Base-by-base conservation (phyloP, 2,797 vertebrate species). In the Gila robusta region DNA sequence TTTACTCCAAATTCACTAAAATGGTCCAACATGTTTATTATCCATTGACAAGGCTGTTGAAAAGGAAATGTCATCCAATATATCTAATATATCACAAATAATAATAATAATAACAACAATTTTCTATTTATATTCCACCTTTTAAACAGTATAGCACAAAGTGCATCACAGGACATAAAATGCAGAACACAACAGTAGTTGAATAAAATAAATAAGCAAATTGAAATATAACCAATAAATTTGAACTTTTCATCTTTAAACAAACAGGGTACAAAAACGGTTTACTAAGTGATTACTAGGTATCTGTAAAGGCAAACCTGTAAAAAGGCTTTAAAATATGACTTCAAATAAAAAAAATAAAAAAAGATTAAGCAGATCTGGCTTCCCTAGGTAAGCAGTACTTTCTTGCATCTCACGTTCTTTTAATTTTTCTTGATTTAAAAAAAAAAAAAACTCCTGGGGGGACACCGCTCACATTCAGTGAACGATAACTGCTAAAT, bases 401-500 rank as follows among this genome's bases (percentile, higher is more conserved):
- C 37, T 41, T 72, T 32, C 52, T 21, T 62, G 69, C 26, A 12
- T 74, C 19, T 64, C 26, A 35, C 21, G 0, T 47, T 74, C 71
- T 83, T 83, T 47, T 64, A 5, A 64, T 64, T 64, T 64, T 73
- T 82, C 70, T 39, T 54, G 26, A 52, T 49, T 19, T 4, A 35
- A 26, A 39, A 37, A 26, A 17, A 9, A 16, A 49, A 10, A 28
- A 35, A 8, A 8, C 28, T 54, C 12, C 9, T 76, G 16, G 2
- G 6, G 69, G 17, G 17, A n/a, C 39, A 47, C 4, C 1, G 35
- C 54, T 78, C 17, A 14, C 32, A 32, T 21, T 74, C 54, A 35
- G 70, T 35, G 70, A 73, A 74, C 17, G 39, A 64, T 35, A 74
- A 49, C 71, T 83, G 56, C 41, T 76, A 83, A 83, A 76, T 41